Base-by-base conservation (phyloP, 2,888 invertebrate species). In the Oligia fasciuncula region DNA sequence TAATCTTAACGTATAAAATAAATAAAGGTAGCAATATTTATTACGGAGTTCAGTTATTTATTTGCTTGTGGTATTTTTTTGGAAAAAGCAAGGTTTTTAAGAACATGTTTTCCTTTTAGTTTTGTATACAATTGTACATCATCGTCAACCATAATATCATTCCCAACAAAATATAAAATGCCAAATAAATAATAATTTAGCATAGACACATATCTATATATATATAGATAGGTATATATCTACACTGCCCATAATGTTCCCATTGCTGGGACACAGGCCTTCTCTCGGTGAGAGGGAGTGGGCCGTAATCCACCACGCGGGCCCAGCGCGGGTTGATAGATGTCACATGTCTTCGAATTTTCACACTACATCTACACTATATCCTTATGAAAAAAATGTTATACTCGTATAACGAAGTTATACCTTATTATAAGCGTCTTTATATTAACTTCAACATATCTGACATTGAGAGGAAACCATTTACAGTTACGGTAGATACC, bases 1-100 rank as follows among this genome's bases (percentile, higher is more conserved):
- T 75, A 84, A 77, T 85, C 80, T 80, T 79, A 40, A 66, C 63
- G 40, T 84, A 57, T 5, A 68, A 17, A 67, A 57, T 5, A 68
- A 17, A 67, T 60, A 70, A 78, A 65, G 40, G 60, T 66, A 54
- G 35, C 40, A 79, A 43, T 79, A 68, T 70, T 35, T 62, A 79
- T 72, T 69, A 62, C 29, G 40, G 19, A n/a, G 4, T 40, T 46
- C 17, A 17, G 66, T 66, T 66, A 66, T 84, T 81, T 73, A 66
- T 84, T 49, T 19, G 35, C 40, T 73, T 71, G 4, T 2, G 29
- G 60, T 66, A 46, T 71, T 67, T 71, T 29, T 43, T 77, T 68
- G 5, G n/a, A 46, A 46, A 51, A 9, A 29, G 19, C n/a, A 14
- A 35, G 35, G 5, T 60, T 60, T 40, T 60, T 49, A 19, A n/a